phyloP scores from a whole-genome alignment of 1,140 invertebrate species.

The Diplogasteroides magnus region DNA sequence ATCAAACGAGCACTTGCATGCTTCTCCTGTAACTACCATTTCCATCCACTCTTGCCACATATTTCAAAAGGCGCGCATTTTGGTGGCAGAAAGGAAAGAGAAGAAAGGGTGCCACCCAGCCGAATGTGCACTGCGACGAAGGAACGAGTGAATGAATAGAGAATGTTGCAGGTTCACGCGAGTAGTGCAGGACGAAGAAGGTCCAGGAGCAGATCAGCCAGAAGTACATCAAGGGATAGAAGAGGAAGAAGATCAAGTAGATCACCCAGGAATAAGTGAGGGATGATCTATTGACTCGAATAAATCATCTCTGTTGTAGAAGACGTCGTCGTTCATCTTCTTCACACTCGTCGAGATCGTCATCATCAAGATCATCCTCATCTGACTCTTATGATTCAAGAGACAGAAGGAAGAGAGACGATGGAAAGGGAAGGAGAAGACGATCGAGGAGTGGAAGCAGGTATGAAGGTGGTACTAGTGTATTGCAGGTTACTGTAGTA shows the following conservation, averaged over 20 bases:
- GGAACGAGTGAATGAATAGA: no score
- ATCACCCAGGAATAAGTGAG: conserved; percentile 17
- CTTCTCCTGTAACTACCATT: no score
- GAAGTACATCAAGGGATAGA: conserved; percentile 10
- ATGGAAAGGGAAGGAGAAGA: conserved; percentile 10
- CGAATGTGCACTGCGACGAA: no score
- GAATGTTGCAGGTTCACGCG: background rate
- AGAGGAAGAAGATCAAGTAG: conserved; percentile 14
- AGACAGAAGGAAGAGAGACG: no score
- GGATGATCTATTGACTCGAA: no score
- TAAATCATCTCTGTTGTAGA: background rate
- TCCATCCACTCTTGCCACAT: no score
- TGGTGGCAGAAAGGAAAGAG: no score
- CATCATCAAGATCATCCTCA: background rate
- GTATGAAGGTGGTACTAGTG: background rate
- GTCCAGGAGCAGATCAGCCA: conserved; percentile 18
- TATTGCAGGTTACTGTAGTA: no score
- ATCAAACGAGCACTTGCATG: no score
- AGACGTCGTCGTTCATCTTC: background rate
- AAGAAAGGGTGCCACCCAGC: no score
- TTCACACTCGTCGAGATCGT: background rate
- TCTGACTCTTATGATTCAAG: background rate
- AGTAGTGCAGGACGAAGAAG: conserved; percentile 6
- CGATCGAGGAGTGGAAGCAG: conserved; percentile 2
- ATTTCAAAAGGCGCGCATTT: no score